A percentile compares a stretch with the other conserved stretches of the same genome.
These are phyloP conservation scores for Holothuria scabra DNA, from an alignment of 53 echinoderm and acorn worm genomes.

Conservation along the genomic window DNA sequence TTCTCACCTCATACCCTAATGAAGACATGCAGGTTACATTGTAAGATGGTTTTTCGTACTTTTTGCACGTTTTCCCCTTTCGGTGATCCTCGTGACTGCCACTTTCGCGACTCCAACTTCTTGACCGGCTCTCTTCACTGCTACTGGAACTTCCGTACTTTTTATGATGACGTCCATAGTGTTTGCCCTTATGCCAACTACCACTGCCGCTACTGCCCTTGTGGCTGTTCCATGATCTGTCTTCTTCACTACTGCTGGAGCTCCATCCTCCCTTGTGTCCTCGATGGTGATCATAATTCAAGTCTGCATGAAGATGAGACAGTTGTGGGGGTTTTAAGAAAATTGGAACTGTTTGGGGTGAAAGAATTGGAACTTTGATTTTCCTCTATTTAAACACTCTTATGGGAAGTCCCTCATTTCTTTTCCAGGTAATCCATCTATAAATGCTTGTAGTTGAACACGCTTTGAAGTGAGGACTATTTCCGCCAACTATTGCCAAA, in stretches of 20 bases:
- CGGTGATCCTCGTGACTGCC: neutral
- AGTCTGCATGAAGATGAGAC: no score
- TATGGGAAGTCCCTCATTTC: no score
- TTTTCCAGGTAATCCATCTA: no score
- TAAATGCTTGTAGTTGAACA: no score
- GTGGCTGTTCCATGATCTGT: neutral
- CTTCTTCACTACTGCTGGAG: no score
- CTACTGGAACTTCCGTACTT: neutral
- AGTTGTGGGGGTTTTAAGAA: no score
- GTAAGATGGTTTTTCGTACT: slow-evolving; percentile 47
- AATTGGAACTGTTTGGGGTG: no score
- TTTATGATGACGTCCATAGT: neutral
- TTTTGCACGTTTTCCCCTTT: neutral
- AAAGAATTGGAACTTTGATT: no score
- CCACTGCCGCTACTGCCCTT: neutral
- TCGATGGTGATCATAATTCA: neutral
- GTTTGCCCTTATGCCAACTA: neutral
- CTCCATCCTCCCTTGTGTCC: neutral
- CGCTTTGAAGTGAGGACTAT: no score
- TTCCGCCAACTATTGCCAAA: no score
- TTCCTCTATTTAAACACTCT: no score
- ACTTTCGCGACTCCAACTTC: neutral
- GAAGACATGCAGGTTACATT: slow-evolving; percentile 21
- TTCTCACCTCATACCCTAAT: slow-evolving; percentile 59
- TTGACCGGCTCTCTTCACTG: neutral